Conservation (phyloP, 2,888 invertebrate genomes). For the Brenthis daphne region DNA sequence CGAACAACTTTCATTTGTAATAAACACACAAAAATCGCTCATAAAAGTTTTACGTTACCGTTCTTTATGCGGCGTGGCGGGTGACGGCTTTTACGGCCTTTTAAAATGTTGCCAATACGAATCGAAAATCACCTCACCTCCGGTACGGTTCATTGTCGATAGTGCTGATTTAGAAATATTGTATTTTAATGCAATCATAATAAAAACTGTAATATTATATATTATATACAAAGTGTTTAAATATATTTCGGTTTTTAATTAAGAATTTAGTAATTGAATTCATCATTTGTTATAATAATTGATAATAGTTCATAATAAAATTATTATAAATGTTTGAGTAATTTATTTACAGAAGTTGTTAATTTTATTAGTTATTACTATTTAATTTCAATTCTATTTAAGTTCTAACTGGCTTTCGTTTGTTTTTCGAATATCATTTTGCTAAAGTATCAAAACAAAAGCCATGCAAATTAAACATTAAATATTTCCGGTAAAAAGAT, state of each 20-base stretch:
- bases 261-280: no score
- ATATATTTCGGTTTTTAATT: no score
- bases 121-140: slow-evolving; percentile 73
- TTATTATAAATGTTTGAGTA: no score
- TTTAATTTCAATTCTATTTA: no score
- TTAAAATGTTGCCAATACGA: slow-evolving; percentile 54
- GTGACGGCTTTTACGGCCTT: slow-evolving; percentile 58
- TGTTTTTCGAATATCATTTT: slow-evolving; percentile 1
- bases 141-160: slow-evolving; percentile 47
- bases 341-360: no score
- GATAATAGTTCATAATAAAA: no score
- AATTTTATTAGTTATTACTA: no score
- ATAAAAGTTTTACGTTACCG: slow-evolving; percentile 55
- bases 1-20: slow-evolving; percentile 71
- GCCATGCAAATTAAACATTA: slow-evolving; percentile 29
- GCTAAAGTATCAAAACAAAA: slow-evolving; percentile 7
- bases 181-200: slow-evolving; percentile 16
- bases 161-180: slow-evolving; percentile 27
- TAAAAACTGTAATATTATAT: neutral
- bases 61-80: slow-evolving; percentile 47
- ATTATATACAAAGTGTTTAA: no score
- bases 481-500: slow-evolving; percentile 29
- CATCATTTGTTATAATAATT: no score
- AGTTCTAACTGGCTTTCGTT: neutral
- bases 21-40: slow-evolving; percentile 65